These are phyloP conservation scores for Plusia festucae DNA, from an alignment of 2,888 invertebrate genomes.

Conservation along the genomic window DNA sequence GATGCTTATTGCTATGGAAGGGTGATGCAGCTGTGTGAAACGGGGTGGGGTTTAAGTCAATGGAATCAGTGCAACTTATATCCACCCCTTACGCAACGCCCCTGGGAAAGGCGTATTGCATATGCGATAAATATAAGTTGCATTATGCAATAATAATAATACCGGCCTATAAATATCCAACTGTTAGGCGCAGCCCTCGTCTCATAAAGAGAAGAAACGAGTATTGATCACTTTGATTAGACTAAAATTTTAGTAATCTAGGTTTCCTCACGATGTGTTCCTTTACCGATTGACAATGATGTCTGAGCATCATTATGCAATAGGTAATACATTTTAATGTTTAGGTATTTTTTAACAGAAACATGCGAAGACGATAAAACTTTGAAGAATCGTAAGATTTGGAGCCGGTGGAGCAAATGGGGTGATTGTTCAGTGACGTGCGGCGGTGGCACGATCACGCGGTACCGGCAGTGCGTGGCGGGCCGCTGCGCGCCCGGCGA, in stretches of 20 bases:
- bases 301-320: too few relatives aligned
- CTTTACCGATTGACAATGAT: too few relatives aligned
- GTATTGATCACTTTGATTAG: too few relatives aligned
- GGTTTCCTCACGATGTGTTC: too few relatives aligned
- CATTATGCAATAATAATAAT: not conserved
- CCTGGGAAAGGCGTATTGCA: too few relatives aligned
- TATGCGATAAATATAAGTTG: not conserved
- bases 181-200: too few relatives aligned
- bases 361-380: constrained; percentile 64
- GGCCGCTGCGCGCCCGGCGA: constrained; percentile 82
- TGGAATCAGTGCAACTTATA: not conserved
- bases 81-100: constrained; percentile 4
- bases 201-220: too few relatives aligned
- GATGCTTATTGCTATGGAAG: not conserved
- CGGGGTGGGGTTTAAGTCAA: constrained; percentile 1
- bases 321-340: too few relatives aligned
- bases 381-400: constrained; percentile 73
- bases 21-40: not conserved
- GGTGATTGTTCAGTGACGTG: constrained; percentile 79
- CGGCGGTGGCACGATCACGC: constrained; percentile 70
- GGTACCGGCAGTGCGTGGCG: constrained; percentile 74
- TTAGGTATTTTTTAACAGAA: constrained; percentile 24
- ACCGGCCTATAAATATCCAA: too few relatives aligned
- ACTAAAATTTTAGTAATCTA: too few relatives aligned
- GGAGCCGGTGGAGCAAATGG: constrained; percentile 86